Evolutionary conservation across 2,113 vertebrate species (phyloP).

Genomic region (Himantopus leucocephalus): DNA sequence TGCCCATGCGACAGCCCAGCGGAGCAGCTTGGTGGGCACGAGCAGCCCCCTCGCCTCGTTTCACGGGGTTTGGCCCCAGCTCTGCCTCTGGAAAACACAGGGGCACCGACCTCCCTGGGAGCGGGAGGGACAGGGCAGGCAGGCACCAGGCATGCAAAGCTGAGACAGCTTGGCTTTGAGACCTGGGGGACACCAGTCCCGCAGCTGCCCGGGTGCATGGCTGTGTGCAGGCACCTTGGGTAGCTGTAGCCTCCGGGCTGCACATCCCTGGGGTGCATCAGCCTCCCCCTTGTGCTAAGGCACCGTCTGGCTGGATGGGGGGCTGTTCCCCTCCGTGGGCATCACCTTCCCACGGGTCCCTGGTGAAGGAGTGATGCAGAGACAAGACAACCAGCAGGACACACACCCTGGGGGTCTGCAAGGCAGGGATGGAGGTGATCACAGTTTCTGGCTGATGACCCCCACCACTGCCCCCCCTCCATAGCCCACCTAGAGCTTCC

Average conservation of each 20-base stretch:
- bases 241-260: background rate
- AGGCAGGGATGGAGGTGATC: background rate
- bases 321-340: background rate
- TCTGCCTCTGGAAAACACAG: background rate
- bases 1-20: fast-evolving
- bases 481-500: background rate
- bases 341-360: background rate
- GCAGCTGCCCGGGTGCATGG: fast-evolving
- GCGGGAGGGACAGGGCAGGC: background rate
- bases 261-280: background rate
- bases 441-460: background rate
- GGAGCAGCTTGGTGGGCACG: fast-evolving
- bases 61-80: background rate
- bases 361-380: background rate
- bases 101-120: background rate
- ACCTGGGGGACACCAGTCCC: background rate
- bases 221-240: background rate
- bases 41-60: fast-evolving
- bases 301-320: background rate
- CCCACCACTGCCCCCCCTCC: background rate
- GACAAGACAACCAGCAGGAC: background rate
- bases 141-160: background rate
- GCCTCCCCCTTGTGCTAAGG: background rate
- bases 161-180: background rate
- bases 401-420: background rate